Base-by-base conservation (phyloP, 2,113 vertebrate species). In the Chloroceryle aenea region DNA sequence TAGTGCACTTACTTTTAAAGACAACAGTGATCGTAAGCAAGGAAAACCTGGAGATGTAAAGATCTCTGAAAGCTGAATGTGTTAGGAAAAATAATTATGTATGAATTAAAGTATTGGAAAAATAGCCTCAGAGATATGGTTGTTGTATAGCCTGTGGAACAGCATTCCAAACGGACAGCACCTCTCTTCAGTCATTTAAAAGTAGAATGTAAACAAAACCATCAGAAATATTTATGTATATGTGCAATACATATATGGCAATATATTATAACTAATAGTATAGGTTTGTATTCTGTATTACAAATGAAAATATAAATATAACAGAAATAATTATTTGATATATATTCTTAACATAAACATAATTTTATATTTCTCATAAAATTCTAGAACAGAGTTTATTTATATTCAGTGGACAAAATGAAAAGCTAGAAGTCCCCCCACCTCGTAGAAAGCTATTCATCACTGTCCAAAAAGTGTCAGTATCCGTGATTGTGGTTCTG, bases 321-420 rank as follows among this genome's bases (percentile, higher is more conserved):
- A 30, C 7, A 59, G 18, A 56, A 72, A 72, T 15, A 2, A 67
- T 20, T 32, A 0, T 61, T 86, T 63, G 6, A 45, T 59, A 61
- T 50, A 72, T 56, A 42, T 69, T 58, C 61, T 85, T 85, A 85
- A 52, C 59, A 43, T 14, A 64, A 62, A 50, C 4, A 20, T 30
- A 32, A 42, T 84, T 69, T 74, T 42, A 6, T 52, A 21, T 75
- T 67, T 89, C 36, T 87, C 27, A 72, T 82, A 68, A 85, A 69
- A 80, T 71, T 90, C 21, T 36, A 23, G 25, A 85, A 40, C 1
- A 2, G 27, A 69, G 4, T 3, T 79, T 83, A 66, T 83, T 92
- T 90, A 83, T 62, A 80, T 80, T 92, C 75, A 66, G 15, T 73
- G 52, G 72, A 88, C 83, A 94, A 90, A 93, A 86, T 14, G 5